Evolutionary conservation across 2,113 vertebrate genomes (phyloP), one percentile per base, ranked within the genome.

Genomic region (Lates calcarifer): DNA sequence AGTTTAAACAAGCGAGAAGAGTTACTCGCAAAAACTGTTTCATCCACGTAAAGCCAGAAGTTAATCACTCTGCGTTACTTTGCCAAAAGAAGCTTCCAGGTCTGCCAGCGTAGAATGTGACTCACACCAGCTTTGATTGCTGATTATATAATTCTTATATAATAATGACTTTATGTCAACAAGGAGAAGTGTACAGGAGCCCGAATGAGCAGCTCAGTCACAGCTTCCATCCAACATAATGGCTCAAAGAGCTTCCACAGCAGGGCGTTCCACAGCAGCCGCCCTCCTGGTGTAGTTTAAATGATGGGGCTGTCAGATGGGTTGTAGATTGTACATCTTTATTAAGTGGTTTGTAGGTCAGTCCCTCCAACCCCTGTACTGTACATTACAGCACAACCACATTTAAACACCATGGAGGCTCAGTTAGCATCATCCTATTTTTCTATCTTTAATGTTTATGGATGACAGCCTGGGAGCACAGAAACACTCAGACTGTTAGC

Each of bases 111-210:
- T 28, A 69, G 43, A 77, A 41, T 69, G 77, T 81, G 87, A 91
- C 86, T 87, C 87, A 87, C 69, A 39, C 18, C 70, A 57, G 53
- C 29, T 84, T 84, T 66, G 33, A 73, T 81, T 64, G 53, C 47
- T 5, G 31, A 72, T 89, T 74, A 83, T 76, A 76, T 89, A 74
- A 90, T 87, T 60, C 66, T 91, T 90, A 84, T 83, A 82, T 90
- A 90, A 91, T 85, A 66, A 73, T 64, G 45, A 87, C 79, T 80
- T 65, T 67, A 43, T 86, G 77, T 87, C 74, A 79, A 62, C 72
- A 64, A 20, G 28, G 43, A 64, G 57, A 45, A 64, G 64, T 33
- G 57, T 55, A 26, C 82, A 71, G 81, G 8, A 83, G 69, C 64
- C 60, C 5, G 45, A 39, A 28, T 37, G 69, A 83, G 37, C 57